Percentiles rank a stretch among this genome's conserved stretches.
Conservation (phyloP, 2,797 vertebrate genomes). For the Danio choprae region DNA sequence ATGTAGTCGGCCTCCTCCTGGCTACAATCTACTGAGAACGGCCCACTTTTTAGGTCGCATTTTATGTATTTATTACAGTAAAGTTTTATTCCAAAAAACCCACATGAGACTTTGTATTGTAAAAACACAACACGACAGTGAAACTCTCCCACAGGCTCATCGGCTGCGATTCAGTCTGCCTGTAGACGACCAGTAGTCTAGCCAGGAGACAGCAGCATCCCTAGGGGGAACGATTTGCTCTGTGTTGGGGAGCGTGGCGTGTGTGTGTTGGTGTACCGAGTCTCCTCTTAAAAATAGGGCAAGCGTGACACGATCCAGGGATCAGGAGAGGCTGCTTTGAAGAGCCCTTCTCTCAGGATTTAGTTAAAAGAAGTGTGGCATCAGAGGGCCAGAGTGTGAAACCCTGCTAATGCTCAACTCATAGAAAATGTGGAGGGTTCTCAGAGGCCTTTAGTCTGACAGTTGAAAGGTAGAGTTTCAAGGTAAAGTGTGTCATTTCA, state of each 20-base stretch:
- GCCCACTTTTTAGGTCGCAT: constrained; percentile 15
- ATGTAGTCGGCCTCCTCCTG: constrained; percentile 39
- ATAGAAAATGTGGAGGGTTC: not conserved
- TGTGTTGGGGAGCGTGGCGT: constrained; percentile 4
- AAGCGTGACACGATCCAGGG: constrained; percentile 29
- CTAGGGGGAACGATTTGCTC: not conserved
- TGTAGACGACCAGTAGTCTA: constrained; percentile 17
- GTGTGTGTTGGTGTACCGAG: not conserved
- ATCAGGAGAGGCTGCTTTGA: constrained; percentile 38
- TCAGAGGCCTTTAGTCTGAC: constrained; percentile 4
- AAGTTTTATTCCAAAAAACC: constrained; percentile 1
- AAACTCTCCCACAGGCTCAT: constrained; percentile 25
- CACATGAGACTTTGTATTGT: constrained; percentile 12
- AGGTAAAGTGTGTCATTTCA: not conserved
- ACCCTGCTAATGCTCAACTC: constrained; percentile 16
- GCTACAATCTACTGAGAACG: constrained; percentile 10
- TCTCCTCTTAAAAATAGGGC: constrained; percentile 31
- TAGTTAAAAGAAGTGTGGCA: constrained; percentile 37
- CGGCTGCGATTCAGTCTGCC: not conserved
- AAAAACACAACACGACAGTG: constrained; percentile 37
- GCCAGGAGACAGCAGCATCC: constrained; percentile 7
- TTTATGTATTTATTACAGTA: constrained; percentile 15
- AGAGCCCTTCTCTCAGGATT: constrained; percentile 38
- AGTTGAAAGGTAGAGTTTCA: constrained; percentile 13
- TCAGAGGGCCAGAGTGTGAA: constrained; percentile 6